These are phyloP conservation scores for Neomonachus schauinslandi DNA, from an alignment of 2,113 vertebrate species.

Conservation along the genomic window DNA sequence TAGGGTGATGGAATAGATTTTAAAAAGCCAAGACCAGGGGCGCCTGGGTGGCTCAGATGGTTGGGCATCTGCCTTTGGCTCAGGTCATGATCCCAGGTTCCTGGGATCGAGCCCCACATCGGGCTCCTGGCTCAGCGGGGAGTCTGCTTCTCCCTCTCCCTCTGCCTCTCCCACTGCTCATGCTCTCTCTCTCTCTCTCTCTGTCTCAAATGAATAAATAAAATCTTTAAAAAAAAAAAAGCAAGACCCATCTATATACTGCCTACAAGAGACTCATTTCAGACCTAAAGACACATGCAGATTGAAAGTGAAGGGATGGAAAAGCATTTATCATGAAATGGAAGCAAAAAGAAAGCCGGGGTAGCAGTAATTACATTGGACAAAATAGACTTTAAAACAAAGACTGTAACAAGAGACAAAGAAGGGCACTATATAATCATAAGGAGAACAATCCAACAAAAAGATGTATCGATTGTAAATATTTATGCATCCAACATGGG, in stretches of 20 bases:
- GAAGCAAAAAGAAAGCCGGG: background rate
- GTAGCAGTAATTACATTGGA: background rate
- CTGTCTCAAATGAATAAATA: too few species aligned
- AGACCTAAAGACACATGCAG: background rate
- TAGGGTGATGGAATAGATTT: background rate
- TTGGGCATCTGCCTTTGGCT: too few species aligned
- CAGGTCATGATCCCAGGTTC: too few species aligned
- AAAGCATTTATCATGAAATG: background rate
- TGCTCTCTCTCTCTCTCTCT: too few species aligned
- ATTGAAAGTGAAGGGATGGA: background rate
- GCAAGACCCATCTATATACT: background rate
- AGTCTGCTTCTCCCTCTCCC: too few species aligned
- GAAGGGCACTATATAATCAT: background rate
- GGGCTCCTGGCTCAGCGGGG: too few species aligned
- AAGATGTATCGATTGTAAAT: background rate
- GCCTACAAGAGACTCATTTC: background rate
- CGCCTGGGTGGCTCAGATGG: too few species aligned
- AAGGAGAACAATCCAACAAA: background rate
- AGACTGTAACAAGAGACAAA: background rate
- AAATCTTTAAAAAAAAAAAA: background rate
- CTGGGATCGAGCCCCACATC: too few species aligned
- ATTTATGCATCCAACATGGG: background rate
- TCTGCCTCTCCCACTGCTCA: too few species aligned
- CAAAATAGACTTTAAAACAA: background rate
- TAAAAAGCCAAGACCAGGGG: background rate